Evolutionary conservation across 2,888 invertebrate species (phyloP).

Genomic region (Cancer borealis): DNA sequence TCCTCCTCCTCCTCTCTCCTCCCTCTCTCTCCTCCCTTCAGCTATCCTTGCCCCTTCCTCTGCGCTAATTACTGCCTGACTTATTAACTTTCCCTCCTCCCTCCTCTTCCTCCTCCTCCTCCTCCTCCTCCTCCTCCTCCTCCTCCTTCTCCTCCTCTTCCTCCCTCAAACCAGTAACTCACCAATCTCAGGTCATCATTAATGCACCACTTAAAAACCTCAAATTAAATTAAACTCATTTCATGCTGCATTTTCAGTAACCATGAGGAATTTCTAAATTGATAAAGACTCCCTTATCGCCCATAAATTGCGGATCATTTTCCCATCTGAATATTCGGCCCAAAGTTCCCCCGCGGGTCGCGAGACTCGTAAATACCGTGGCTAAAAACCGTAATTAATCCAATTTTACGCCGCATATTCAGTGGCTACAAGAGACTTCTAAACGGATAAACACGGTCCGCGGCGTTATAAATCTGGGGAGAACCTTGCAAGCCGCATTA

Average conservation of each 20-base stretch:
- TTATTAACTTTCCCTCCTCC: conserved; percentile 28
- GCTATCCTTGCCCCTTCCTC: neutral
- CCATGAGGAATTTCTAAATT: conserved; percentile 54
- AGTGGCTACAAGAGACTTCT: conserved; percentile 55
- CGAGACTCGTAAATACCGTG: conserved; percentile 45
- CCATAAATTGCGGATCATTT: conserved; percentile 47
- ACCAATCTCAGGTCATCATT: conserved; percentile 10
- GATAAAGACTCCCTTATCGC: conserved; percentile 53
- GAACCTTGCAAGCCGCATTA: neutral
- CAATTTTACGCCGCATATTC: conserved; percentile 53
- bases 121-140: neutral
- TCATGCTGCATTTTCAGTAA: conserved; percentile 54
- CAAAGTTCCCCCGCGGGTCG: neutral
- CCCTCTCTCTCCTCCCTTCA: neutral
- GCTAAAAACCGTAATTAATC: conserved; percentile 50
- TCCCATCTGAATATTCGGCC: conserved; percentile 49
- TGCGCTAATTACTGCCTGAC: conserved; percentile 4
- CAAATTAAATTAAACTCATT: conserved; percentile 47
- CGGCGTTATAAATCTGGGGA: conserved; percentile 35
- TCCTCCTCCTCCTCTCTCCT: neutral
- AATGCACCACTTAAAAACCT: conserved; percentile 44
- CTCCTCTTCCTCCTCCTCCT: neutral
- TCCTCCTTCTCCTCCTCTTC: neutral
- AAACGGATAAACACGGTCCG: conserved; percentile 40
- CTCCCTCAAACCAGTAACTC: conserved; percentile 33